Conservation (phyloP, 2,113 vertebrate species). For the Parotia lawesii region DNA sequence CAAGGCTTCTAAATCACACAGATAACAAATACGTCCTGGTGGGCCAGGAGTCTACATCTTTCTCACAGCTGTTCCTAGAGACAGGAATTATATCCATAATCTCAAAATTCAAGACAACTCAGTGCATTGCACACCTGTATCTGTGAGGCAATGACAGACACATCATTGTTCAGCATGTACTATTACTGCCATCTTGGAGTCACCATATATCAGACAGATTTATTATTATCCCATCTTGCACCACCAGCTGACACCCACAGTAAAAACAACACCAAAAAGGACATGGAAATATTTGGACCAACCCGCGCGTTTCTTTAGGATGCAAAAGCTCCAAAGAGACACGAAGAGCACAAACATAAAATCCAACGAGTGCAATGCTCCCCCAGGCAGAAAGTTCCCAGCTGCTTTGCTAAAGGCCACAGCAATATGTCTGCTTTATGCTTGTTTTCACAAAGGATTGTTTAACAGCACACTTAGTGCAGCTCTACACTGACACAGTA, state of each 20-base stretch:
- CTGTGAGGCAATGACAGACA: neutral
- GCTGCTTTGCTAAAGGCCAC: slow-evolving; percentile 41
- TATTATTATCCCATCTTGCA: neutral
- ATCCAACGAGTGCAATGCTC: neutral
- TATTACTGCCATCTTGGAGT: neutral
- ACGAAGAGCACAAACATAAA: neutral
- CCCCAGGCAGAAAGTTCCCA: slow-evolving; percentile 49
- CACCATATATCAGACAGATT: neutral
- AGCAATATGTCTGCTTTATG: slow-evolving; percentile 28
- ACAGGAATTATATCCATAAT: neutral
- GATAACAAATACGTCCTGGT: neutral
- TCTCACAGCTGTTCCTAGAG: neutral
- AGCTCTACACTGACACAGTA: neutral
- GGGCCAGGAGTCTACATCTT: neutral
- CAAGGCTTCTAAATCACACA: slow-evolving; percentile 16
- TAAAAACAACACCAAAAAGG: neutral
- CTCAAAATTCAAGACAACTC: neutral
- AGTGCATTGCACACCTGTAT: neutral
- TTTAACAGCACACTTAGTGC: slow-evolving; percentile 51
- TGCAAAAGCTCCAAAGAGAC: neutral
- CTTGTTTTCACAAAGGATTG: slow-evolving; percentile 20
- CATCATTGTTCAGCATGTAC: neutral
- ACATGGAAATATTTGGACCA: neutral
- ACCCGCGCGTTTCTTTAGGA: neutral
- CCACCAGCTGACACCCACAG: neutral